Conservation (phyloP, 2,113 vertebrate genomes). For the crab-eating macaque (Macaca fascicularis) region T2T-MFA8v1.1 NC_088380.1:19437001-19437500, state of each 20-base stretch:
- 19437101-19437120: no score
- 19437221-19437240: neutral
- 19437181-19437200: neutral
- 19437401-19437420: neutral
- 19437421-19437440: neutral
- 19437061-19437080: neutral
- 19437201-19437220: neutral
- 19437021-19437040: neutral
- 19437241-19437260: neutral
- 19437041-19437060: neutral
- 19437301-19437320: neutral
- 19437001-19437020: neutral
- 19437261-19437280: neutral
- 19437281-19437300: neutral
- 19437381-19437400: neutral
- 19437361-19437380: neutral
- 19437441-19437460: neutral
- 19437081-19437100: neutral
- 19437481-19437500: no score
- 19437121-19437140: no score
- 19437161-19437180: fast-evolving
- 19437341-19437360: neutral
- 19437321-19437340: neutral
- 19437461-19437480: no score
- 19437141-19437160: neutral